Evolutionary conservation across 1,140 invertebrate species (phyloP).

Genomic region (Agrypnia vestita): DNA sequence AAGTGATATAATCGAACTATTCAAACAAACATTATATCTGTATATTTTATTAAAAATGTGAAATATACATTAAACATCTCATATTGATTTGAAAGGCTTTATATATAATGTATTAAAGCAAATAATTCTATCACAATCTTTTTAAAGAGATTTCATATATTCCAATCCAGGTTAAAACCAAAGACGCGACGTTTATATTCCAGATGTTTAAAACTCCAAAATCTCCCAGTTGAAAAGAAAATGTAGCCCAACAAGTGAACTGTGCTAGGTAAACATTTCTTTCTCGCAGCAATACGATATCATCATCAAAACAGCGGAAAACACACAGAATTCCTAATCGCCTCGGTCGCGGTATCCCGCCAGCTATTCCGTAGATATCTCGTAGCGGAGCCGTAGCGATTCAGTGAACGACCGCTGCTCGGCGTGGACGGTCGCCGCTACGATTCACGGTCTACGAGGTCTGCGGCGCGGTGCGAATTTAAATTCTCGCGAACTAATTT

Average conservation of each 20-base stretch:
- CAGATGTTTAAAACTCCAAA: background rate
- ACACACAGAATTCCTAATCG: conserved; percentile 39
- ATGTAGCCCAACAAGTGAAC: conserved; percentile 20
- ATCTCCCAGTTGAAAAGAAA: conserved; percentile 30
- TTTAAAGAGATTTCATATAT: background rate
- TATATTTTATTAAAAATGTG: no score
- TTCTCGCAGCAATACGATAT: conserved; percentile 4
- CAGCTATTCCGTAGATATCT: conserved; percentile 22
- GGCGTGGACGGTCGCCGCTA: conserved; percentile 47
- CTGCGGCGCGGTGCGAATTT: background rate
- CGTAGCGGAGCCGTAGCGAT: conserved; percentile 13
- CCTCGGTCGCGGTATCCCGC: conserved; percentile 13
- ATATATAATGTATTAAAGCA: background rate
- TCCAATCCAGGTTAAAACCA: background rate
- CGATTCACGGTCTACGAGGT: background rate
- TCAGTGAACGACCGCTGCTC: conserved; percentile 52
- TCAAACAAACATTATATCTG: no score
- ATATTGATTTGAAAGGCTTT: no score
- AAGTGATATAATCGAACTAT: no score
- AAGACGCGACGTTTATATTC: background rate
- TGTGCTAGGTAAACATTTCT: conserved; percentile 26
- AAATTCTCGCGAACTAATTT: conserved; percentile 11
- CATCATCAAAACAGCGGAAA: conserved; percentile 31
- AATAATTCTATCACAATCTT: background rate
- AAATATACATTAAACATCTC: no score